Evolutionary conservation across 2,888 invertebrate species (phyloP).

Genomic region (Eupithecia exiguata): DNA sequence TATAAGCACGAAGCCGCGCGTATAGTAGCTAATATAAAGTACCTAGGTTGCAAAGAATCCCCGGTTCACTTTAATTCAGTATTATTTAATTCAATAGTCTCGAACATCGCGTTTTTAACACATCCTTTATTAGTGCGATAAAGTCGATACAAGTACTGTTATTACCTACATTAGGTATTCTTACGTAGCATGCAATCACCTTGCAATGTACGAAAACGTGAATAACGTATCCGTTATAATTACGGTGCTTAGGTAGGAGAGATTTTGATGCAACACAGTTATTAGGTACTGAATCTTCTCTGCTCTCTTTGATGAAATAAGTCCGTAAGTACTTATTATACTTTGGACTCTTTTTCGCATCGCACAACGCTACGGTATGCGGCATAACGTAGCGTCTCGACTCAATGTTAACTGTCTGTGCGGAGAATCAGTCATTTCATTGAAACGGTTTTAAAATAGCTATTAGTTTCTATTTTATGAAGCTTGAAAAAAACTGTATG

Average conservation of each 20-base stretch:
- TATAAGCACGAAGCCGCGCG: too few relatives aligned
- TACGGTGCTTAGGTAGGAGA: background rate
- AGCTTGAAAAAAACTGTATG: too few relatives aligned
- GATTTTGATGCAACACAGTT: background rate
- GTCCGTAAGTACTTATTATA: too few relatives aligned
- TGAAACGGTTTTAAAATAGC: too few relatives aligned
- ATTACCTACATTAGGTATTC: background rate
- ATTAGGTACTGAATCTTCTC: background rate
- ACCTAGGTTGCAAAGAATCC: background rate
- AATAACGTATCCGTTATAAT: background rate
- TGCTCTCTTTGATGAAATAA: background rate
- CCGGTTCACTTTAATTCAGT: slow-evolving; percentile 1
- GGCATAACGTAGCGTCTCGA: too few relatives aligned
- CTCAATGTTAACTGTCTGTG: too few relatives aligned
- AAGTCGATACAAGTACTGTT: background rate
- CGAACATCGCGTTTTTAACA: background rate
- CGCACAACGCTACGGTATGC: too few relatives aligned
- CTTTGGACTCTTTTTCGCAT: too few relatives aligned
- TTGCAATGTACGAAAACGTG: background rate
- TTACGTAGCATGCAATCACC: background rate
- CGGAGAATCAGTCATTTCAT: too few relatives aligned
- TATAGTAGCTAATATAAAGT: background rate
- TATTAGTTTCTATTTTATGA: too few relatives aligned
- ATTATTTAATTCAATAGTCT: background rate
- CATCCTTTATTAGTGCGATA: background rate